These are phyloP conservation scores for Pristionchus mayeri DNA, from an alignment of 2,888 invertebrate species.

Conservation along the genomic window DNA sequence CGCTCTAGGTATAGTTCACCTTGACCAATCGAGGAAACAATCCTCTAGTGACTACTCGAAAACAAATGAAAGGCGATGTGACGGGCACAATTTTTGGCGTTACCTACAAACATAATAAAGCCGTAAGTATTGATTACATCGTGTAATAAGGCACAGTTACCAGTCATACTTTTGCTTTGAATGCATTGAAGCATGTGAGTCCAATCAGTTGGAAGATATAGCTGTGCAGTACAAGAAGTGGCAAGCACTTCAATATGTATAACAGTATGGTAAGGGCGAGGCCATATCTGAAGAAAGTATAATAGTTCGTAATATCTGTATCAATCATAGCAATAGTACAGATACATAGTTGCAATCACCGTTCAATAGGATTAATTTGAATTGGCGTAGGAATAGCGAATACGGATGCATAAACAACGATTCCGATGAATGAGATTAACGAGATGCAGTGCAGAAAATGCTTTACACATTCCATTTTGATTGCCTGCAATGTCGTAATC, in stretches of 20 bases:
- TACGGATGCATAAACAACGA: too few relatives aligned
- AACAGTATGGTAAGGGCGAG: background rate
- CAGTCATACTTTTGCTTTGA: conserved; percentile 87
- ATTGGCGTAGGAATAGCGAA: too few relatives aligned
- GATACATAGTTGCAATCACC: too few relatives aligned
- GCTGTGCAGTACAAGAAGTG: conserved; percentile 75
- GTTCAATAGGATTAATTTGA: too few relatives aligned
- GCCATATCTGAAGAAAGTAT: background rate
- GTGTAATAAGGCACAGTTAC: background rate
- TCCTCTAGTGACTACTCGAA: conserved; percentile 93
- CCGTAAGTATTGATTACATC: background rate
- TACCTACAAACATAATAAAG: conserved; percentile 53
- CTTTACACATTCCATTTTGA: too few relatives aligned
- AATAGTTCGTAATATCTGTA: too few relatives aligned
- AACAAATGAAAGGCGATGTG: conserved; percentile 92
- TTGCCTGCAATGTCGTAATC: too few relatives aligned
- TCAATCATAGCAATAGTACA: too few relatives aligned
- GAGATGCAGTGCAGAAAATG: too few relatives aligned
- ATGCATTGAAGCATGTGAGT: conserved; percentile 90
- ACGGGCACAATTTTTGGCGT: conserved; percentile 87
- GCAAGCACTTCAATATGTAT: background rate
- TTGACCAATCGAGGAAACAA: conserved; percentile 92
- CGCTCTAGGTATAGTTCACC: conserved; percentile 80
- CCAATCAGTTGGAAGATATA: conserved; percentile 74
- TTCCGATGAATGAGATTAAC: too few relatives aligned